Conservation (phyloP, 2,888 invertebrate species). For the Megamerina dolium region DNA sequence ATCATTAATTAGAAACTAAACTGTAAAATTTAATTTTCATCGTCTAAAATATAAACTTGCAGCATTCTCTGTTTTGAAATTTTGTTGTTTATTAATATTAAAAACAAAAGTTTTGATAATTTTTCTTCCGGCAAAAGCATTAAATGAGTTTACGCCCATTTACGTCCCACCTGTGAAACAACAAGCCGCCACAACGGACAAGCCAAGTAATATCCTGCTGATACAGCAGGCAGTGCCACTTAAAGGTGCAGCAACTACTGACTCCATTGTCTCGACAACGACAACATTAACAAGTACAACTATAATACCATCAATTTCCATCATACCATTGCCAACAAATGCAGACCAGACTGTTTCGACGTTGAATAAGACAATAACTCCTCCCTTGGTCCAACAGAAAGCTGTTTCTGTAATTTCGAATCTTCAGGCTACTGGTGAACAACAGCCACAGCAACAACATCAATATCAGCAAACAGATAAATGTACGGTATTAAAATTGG, state of each 20-base stretch:
- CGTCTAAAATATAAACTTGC: too few species aligned
- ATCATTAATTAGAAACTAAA: too few species aligned
- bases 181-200: conserved; percentile 37
- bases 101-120: background rate
- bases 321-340: conserved; percentile 40
- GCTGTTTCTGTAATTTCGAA: background rate
- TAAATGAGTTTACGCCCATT: background rate
- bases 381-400: conserved; percentile 30
- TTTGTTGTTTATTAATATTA: background rate
- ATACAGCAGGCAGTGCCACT: conserved; percentile 37
- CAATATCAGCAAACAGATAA: conserved; percentile 48
- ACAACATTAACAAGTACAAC: conserved; percentile 18
- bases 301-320: conserved; percentile 44
- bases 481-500: conserved; percentile 42
- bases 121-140: background rate
- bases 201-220: conserved; percentile 39
- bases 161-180: background rate
- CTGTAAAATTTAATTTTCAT: too few species aligned
- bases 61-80: too few species aligned
- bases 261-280: conserved; percentile 15
- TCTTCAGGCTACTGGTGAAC: conserved; percentile 15
- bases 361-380: conserved; percentile 41
- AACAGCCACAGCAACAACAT: conserved; percentile 42
- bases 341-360: conserved; percentile 29
- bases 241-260: conserved; percentile 17